Percentiles rank a stretch among this genome's conserved stretches.
phyloP scores from a whole-genome alignment of 2,113 vertebrate species.

The Galemys pyrenaicus region DNA sequence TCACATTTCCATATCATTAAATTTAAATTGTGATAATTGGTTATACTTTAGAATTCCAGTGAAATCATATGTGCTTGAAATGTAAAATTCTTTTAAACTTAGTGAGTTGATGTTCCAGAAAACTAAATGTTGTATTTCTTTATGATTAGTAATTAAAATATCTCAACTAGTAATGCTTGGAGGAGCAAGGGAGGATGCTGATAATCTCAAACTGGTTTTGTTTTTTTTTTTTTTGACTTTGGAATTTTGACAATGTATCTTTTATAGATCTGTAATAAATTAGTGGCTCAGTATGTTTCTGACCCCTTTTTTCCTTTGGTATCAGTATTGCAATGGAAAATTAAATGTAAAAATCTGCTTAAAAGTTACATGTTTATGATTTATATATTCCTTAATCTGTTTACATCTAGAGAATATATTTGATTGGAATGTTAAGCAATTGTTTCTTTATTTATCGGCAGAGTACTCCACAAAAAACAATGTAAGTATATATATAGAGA shows the following conservation, averaged over 20 bases:
- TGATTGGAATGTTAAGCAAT: constrained; percentile 99
- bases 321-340: background rate
- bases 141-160: background rate
- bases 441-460: constrained; percentile 97
- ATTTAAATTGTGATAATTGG: background rate
- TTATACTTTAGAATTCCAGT: background rate
- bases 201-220: background rate
- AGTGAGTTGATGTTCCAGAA: background rate
- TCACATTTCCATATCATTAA: background rate
- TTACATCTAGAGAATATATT: constrained; percentile 97
- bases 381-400: constrained; percentile 86
- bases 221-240: background rate
- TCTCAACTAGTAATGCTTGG: background rate
- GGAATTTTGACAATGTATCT: background rate
- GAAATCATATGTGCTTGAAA: background rate
- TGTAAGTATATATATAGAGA: constrained; percentile 86
- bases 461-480: constrained; percentile 97
- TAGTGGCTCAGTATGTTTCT: background rate
- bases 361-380: constrained; percentile 16
- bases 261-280: background rate
- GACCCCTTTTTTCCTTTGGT: background rate
- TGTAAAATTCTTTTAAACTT: background rate
- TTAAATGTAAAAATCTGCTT: background rate
- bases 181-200: background rate
- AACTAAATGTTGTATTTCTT: background rate